Evolutionary conservation across 1,140 invertebrate genomes (phyloP), one percentile per base, ranked within the genome.

Genomic region (Trachymyrmex septentrionalis): DNA sequence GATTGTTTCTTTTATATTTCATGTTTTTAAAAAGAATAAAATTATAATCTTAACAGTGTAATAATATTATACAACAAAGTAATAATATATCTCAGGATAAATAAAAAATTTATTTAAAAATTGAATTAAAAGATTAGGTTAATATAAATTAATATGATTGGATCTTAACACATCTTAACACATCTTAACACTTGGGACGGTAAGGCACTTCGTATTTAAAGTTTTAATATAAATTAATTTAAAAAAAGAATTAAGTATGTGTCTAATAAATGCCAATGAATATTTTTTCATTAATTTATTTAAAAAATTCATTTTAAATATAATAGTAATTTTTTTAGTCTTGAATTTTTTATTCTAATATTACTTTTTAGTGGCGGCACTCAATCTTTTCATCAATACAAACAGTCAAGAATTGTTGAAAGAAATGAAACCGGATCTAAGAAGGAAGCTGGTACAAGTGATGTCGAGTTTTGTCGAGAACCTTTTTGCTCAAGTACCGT

Each of bases 351-450:
- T 69, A 50, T 69, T 50, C 14, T 24, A 27, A 50, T 10, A 57
- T 4, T 69, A 34, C 19, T 66, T 55, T 91, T 69, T 95, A 98
- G 97, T 98, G 93, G 97, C 97, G 38, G 97, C 97, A 50, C 92
- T 98, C 61, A 98, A 98, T 94, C 94, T 97, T n/a, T 98, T 98
- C 93, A 98, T 98, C 92, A 98, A 98, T 92, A 97, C 97, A 0
- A 98, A 98, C 92, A 96, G 97, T 1, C 97, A 98, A 92, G 97
- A 98, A 87, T 94, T 98, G 10, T 92, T 98, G 12, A 97, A 97
- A 92, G 97, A 98, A 95, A 98, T 98, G 97, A 98, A 98, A 93
- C 97, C 97, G 0, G 97, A 97, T 92, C 95, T 98, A 44, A 97
- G 97, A 88, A 96, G 96, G 86, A 98, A 98, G 92, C 95, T 98